Evolutionary conservation across 1,140 invertebrate species (phyloP), one percentile per base, ranked within the genome.

Genomic region (Atta texana): DNA sequence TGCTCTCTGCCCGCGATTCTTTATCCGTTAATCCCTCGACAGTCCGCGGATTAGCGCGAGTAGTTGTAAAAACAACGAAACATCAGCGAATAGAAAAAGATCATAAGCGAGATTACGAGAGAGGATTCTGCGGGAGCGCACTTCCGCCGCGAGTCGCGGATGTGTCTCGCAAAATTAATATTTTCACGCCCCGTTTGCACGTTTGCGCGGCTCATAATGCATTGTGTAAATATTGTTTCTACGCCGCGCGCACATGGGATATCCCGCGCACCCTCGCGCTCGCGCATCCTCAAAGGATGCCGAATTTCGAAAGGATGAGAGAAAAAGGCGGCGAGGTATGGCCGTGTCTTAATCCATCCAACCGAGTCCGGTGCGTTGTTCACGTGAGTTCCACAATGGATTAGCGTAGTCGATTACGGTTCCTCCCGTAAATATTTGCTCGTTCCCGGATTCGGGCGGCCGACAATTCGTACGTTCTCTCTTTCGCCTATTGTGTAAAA

Each of bases 211-310:
- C 63, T 61, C 81, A 39, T 88, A 51, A 88, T 86, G 82, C 80
- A 90, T 57, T 68, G 51, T 44, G 89, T 72, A 90, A 91, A 91
- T 91, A 91, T 91, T 91, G 82, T 90, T 88, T 18, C 71, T 86
- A 16, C 51, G 16, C 2, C 21, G 44, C 34, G 66, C 34, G 34
- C 34, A 12, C 64, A 7, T 39, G 64, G 64, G n/a, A 16, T 53
- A 44, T n/a, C 57, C 64, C 24, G 21, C 18, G 10, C 34, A 18
- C 49, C 34, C 77, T 66, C 34, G 31, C 64, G 39, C 53, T 31
- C 85, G 59, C 24, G 28, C 10, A 51, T 86, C 49, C 39, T 92
- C 87, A 92, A 90, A 92, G 84, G 87, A 87, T 51, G 89, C 89
- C 88, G 89, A 90, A 88, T 91, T 53, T 71, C 6, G n/a, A 12